Evolutionary conservation across 2,888 invertebrate genomes (phyloP).

Genomic region (Campoletis raptor): DNA sequence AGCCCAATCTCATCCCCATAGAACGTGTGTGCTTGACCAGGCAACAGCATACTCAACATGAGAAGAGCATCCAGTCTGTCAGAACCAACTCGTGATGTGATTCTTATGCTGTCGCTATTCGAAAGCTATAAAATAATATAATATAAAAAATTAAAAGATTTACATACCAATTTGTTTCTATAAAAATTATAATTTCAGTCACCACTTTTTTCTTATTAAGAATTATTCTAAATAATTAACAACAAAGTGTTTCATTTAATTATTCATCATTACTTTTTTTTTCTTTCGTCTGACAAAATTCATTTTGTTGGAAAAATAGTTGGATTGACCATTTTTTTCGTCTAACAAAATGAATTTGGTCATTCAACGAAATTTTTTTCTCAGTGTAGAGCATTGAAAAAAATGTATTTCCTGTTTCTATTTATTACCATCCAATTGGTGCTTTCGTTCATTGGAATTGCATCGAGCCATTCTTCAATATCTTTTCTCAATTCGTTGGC

Average conservation of each 20-base stretch:
- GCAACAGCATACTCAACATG: constrained; percentile 86
- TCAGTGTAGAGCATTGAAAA: too few relatives aligned
- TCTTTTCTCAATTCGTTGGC: constrained; percentile 74
- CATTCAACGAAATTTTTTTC: too few relatives aligned
- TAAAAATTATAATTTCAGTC: not conserved
- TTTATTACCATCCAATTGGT: constrained; percentile 82
- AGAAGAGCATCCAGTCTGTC: constrained; percentile 84
- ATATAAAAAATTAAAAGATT: not conserved
- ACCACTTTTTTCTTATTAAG: not conserved
- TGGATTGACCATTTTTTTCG: not conserved
- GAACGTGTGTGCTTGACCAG: constrained; percentile 86
- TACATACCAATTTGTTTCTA: not conserved
- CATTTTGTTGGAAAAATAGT: too few relatives aligned
- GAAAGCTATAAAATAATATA: constrained; percentile 75
- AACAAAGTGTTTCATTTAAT: not conserved
- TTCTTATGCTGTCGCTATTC: constrained; percentile 78
- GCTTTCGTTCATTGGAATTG: constrained; percentile 76
- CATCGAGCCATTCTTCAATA: constrained; percentile 75
- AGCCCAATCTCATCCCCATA: constrained; percentile 84
- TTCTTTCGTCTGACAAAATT: too few relatives aligned
- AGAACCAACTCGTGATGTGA: constrained; percentile 75
- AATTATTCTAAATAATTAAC: not conserved
- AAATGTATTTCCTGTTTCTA: not conserved
- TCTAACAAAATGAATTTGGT: too few relatives aligned
- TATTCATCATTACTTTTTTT: not conserved